Evolutionary conservation across 1,140 invertebrate species (phyloP), one percentile per base, ranked within the genome.

Genomic region (Diabrotica undecimpunctata): DNA sequence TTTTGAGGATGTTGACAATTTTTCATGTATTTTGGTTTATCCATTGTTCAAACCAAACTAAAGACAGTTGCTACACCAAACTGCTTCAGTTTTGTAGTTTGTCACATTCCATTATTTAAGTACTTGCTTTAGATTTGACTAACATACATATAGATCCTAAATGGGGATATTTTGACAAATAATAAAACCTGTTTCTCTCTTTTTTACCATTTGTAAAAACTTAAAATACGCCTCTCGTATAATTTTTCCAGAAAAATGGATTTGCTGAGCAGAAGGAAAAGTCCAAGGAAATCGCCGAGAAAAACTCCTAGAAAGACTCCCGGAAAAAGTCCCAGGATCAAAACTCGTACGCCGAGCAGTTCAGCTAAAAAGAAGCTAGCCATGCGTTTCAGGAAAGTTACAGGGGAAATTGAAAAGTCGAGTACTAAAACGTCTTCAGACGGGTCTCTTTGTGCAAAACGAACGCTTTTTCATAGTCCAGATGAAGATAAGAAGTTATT

Each of bases 391-490:
- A 54, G 72, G 5, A 61, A 70, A 61, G 62, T 76, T 36, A 68
- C 72, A 5, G 70, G 72, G 0, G 72, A 74, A 56, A 66, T 74
- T 39, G 70, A 75, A 64, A 70, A 70, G 35, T 60, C 64, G 4
- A 51, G 53, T 5, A 38, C 64, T 0, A 69, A 54, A 14, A 58
- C 53, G 9, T 66, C 59, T 0, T 61, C 59, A 5, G 13, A 57
- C 8, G 53, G 62, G 53, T n/a, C 53, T 2, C 13, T 61, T 4
- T 63, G 54, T 2, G 51, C 85, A 3, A 88, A 86, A 70, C 76
- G 87, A 67, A 86, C 87, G 11, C 70, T 89, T 0, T 88, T 89
- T 66, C 81, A 87, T 66, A 88, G 87, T 74, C 86, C 87, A 5
- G 81, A 84, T 53, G 67, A 71, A 59, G 74, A 75, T 54, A 69